These are phyloP conservation scores for Oncopeltus fasciatus DNA, from an alignment of 1,140 invertebrate genomes.

Conservation along the genomic window DNA sequence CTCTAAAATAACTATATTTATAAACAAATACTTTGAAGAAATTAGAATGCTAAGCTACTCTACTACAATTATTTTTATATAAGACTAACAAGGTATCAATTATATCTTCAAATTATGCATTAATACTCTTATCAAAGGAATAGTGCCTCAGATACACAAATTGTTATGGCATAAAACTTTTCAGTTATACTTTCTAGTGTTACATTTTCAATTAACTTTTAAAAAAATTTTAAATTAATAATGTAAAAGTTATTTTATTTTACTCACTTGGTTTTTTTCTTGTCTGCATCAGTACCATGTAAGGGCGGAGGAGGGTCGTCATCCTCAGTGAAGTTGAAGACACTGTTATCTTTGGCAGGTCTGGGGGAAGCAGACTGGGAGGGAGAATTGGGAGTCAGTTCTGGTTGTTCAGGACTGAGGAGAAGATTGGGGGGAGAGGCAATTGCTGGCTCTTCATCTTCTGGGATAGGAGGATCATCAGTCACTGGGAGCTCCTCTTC, in stretches of 20 bases:
- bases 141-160: too few species aligned
- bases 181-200: too few species aligned
- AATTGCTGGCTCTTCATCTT: constrained; percentile 10
- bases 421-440: background rate
- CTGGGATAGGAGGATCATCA: constrained; percentile 8
- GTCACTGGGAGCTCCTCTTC: constrained; percentile 23
- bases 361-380: constrained; percentile 53
- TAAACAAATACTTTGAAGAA: too few species aligned
- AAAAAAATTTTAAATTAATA: too few species aligned
- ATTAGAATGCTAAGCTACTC: too few species aligned
- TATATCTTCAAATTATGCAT: background rate
- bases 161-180: too few species aligned
- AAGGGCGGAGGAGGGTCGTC: constrained; percentile 27
- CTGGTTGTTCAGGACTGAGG: constrained; percentile 22
- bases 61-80: too few species aligned
- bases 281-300: constrained; percentile 20
- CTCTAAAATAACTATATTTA: too few species aligned
- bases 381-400: constrained; percentile 30
- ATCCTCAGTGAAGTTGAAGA: constrained; percentile 28
- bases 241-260: too few species aligned
- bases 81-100: too few species aligned
- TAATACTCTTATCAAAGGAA: too few species aligned
- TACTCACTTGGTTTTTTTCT: constrained; percentile 24
- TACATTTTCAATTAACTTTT: too few species aligned
- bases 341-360: constrained; percentile 27